phyloP scores from a whole-genome alignment of 2,113 vertebrate species.

The Xiphophorus maculatus region DNA sequence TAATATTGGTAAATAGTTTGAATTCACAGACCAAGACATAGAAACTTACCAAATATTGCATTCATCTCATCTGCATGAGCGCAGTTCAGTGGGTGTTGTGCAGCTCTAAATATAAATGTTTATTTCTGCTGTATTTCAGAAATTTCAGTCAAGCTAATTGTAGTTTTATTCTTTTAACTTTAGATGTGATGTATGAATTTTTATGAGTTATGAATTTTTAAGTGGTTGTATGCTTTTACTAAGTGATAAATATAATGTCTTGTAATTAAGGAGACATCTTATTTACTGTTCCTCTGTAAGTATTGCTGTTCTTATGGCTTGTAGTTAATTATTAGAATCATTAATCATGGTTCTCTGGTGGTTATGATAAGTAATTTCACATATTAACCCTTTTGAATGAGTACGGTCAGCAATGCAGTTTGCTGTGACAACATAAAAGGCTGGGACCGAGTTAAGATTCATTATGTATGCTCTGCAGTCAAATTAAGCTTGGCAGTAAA shows the following conservation, averaged over 20 bases:
- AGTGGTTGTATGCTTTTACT: not conserved
- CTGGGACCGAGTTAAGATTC: not conserved
- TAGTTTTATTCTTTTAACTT: too few species aligned
- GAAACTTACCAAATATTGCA: not conserved
- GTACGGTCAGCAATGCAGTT: not conserved
- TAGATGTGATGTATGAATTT: not conserved
- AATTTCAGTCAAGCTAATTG: too few species aligned
- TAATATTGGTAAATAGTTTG: not conserved
- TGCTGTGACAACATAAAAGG: not conserved
- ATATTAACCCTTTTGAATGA: not conserved
- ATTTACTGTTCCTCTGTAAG: not conserved
- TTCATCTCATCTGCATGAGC: not conserved
- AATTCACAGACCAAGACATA: not conserved
- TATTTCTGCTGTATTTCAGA: too few species aligned
- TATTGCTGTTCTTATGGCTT: not conserved
- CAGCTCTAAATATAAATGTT: not conserved
- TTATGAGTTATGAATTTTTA: not conserved
- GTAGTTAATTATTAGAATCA: not conserved
- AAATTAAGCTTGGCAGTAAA: not conserved
- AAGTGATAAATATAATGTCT: not conserved
- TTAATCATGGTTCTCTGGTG: not conserved
- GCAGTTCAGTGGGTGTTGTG: not conserved
- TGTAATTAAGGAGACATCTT: not conserved
- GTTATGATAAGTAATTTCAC: not conserved
- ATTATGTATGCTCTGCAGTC: not conserved